Evolutionary conservation across 2,888 invertebrate genomes (phyloP).

Genomic region (Pollenia griseotomentosa): DNA sequence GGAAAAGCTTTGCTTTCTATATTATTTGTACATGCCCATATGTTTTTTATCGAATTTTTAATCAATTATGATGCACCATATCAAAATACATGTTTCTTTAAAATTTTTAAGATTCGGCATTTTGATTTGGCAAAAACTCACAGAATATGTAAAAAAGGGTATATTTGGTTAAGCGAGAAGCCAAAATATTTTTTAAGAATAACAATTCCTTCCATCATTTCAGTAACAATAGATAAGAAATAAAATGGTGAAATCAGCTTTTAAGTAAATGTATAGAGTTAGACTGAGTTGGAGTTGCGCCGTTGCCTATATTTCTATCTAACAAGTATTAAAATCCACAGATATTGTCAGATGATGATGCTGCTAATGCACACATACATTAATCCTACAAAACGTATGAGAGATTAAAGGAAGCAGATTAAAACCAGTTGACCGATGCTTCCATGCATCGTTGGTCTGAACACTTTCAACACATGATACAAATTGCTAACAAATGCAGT

Average conservation of each 20-base stretch:
- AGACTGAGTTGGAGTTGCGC: conserved; percentile 24
- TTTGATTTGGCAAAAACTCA: no score
- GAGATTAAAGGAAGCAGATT: conserved; percentile 61
- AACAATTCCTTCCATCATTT: not conserved
- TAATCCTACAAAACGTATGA: conserved; percentile 4
- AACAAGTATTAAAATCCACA: conserved; percentile 51
- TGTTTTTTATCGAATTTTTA: no score
- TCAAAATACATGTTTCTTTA: no score
- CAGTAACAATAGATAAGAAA: not conserved
- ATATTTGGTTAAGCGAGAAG: not conserved
- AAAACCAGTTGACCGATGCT: conserved; percentile 73
- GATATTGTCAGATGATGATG: conserved; percentile 7
- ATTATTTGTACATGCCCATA: no score
- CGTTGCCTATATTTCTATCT: conserved; percentile 49
- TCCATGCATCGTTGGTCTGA: conserved; percentile 55
- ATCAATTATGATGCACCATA: no score
- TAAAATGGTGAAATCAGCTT: not conserved
- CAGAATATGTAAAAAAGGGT: no score
- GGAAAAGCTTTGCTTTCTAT: no score
- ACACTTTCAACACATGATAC: not conserved
- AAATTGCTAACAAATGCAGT: not conserved
- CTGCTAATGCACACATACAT: conserved; percentile 29
- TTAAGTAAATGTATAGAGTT: not conserved
- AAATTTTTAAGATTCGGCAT: no score
- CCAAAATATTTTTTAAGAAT: not conserved